Evolutionary conservation across 2,113 vertebrate species (phyloP).

Genomic region (Pollachius pollachius): DNA sequence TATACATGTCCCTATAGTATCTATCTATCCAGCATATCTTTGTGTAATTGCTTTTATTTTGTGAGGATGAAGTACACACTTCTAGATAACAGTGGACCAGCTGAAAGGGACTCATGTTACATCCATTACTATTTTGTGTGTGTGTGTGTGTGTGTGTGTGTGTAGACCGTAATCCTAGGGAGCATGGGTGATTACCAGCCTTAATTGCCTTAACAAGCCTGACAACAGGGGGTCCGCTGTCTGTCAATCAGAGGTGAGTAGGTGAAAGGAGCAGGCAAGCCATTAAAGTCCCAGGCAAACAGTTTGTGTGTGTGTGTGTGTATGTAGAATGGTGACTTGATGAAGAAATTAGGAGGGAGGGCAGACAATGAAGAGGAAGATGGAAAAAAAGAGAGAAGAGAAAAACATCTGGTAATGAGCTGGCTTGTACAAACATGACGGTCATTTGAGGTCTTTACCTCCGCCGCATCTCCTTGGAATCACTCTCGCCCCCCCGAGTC

Average conservation of each 20-base stretch:
- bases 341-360: background rate
- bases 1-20: too few species aligned
- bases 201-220: constrained; percentile 64
- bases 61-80: too few species aligned
- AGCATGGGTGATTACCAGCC: constrained; percentile 44
- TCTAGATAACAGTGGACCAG: too few species aligned
- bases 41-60: too few species aligned
- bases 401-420: constrained; percentile 24
- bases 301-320: too few species aligned
- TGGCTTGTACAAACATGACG: constrained; percentile 24
- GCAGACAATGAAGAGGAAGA: background rate
- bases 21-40: too few species aligned
- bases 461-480: constrained; percentile 13
- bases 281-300: constrained; percentile 17
- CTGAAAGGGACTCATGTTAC: too few species aligned
- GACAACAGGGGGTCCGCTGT: constrained; percentile 58
- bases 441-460: constrained; percentile 37
- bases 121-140: too few species aligned
- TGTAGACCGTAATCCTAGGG: too few species aligned
- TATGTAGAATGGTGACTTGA: too few species aligned
- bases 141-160: too few species aligned
- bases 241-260: constrained; percentile 55
- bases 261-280: constrained; percentile 22
- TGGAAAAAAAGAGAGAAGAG: background rate
- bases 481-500: background rate